Conservation (phyloP, 2,888 invertebrate genomes). For the Esperia sulphurella region DNA sequence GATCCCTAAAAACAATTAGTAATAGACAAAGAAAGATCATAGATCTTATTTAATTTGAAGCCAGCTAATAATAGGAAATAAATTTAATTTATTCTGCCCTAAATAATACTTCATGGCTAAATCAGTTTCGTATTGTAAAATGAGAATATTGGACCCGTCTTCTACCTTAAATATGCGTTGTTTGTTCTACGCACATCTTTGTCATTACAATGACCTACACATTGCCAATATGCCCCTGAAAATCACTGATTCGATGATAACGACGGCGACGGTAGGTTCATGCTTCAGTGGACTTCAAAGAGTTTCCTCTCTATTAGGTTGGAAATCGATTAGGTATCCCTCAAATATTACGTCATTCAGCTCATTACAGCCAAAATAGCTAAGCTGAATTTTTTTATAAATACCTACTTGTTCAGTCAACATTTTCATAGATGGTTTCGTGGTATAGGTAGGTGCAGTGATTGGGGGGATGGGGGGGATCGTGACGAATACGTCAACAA, state of each 20-base stretch:
- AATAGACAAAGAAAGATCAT: too few relatives aligned
- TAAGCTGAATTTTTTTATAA: too few relatives aligned
- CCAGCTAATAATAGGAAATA: neutral
- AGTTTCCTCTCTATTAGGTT: constrained; percentile 53
- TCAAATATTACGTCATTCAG: neutral
- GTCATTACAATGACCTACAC: constrained; percentile 8
- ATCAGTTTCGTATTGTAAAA: neutral
- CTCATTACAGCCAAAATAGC: too few relatives aligned
- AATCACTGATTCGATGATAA: constrained; percentile 42
- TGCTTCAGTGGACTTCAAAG: constrained; percentile 55
- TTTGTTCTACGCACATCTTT: neutral
- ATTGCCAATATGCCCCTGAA: constrained; percentile 41
- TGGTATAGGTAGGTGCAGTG: too few relatives aligned
- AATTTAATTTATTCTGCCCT: neutral
- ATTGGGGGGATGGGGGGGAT: too few relatives aligned
- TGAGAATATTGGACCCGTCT: neutral
- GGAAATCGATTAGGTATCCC: constrained; percentile 36
- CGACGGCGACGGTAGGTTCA: constrained; percentile 48
- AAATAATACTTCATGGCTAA: neutral
- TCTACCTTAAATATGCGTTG: too few relatives aligned
- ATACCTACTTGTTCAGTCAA: too few relatives aligned
- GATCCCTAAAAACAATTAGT: too few relatives aligned
- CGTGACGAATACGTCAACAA: too few relatives aligned
- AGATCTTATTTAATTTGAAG: too few relatives aligned
- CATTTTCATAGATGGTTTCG: too few relatives aligned